Evolutionary conservation across 2,113 vertebrate species (phyloP).

Genomic region (Xiphophorus hellerii): DNA sequence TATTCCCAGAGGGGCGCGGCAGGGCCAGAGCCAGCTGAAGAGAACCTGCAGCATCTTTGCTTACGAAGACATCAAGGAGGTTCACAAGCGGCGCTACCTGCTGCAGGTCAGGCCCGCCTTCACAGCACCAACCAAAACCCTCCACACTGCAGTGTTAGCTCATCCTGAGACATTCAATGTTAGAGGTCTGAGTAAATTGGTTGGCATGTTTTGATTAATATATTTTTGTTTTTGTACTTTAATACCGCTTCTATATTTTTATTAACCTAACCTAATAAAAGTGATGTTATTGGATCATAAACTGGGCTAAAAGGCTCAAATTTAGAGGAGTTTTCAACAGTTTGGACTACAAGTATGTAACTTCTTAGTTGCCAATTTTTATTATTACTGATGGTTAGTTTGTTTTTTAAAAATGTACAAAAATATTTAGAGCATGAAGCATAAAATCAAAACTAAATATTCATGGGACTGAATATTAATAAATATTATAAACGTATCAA

Average conservation of each 20-base stretch:
- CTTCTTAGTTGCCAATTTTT: neutral
- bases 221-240: neutral
- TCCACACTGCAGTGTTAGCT: neutral
- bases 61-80: conserved; percentile 98
- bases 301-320: neutral
- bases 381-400: neutral
- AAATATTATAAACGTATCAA: too few relatives aligned
- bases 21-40: conserved; percentile 95
- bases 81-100: conserved; percentile 97
- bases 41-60: conserved; percentile 97
- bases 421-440: too few relatives aligned
- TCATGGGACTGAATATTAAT: too few relatives aligned
- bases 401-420: neutral
- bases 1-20: conserved; percentile 94
- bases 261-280: too few relatives aligned
- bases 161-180: neutral
- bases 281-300: neutral
- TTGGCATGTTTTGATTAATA: too few relatives aligned
- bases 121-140: neutral
- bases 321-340: neutral
- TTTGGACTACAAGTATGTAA: neutral
- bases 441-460: too few relatives aligned
- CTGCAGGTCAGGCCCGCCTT: conserved; percentile 84
- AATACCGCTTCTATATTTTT: too few relatives aligned
- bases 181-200: too few relatives aligned